Percentiles rank a stretch among this genome's conserved stretches.
Evolutionary conservation across 2,113 vertebrate species (phyloP).

Genomic region (Dendrocopos noguchii): DNA sequence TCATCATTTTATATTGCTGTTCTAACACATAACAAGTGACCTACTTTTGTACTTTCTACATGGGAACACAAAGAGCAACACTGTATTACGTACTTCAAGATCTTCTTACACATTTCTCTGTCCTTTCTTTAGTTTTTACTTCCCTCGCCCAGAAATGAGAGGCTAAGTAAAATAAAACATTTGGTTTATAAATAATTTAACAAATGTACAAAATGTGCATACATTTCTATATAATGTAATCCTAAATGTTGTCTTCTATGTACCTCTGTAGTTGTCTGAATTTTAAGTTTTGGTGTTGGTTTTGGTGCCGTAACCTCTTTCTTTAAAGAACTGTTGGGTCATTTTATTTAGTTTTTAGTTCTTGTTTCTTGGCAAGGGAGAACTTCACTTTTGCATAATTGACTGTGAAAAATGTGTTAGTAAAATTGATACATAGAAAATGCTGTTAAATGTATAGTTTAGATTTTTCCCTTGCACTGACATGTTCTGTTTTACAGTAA

Average conservation of each 20-base stretch:
- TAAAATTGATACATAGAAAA: neutral
- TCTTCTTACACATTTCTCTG: constrained; percentile 4
- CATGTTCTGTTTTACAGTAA: neutral
- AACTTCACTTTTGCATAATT: neutral
- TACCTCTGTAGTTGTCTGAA: neutral
- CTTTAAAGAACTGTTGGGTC: neutral
- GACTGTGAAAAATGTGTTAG: neutral
- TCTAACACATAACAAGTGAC: neutral
- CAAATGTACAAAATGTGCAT: neutral
- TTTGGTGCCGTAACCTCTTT: neutral
- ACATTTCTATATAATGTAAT: neutral
- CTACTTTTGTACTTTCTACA: constrained; percentile 17
- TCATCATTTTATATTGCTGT: neutral
- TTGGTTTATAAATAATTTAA: neutral
- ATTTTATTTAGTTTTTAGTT: neutral
- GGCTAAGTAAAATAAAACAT: neutral
- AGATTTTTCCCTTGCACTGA: neutral
- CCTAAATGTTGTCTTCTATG: neutral
- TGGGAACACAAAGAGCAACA: constrained; percentile 13
- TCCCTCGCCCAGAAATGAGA: neutral
- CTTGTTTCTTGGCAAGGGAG: neutral
- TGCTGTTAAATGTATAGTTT: neutral
- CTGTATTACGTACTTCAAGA: neutral
- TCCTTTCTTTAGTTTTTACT: neutral
- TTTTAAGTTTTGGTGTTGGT: neutral